Conservation (phyloP, 1,140 invertebrate species). For the Stegodyphus dumicola region DNA sequence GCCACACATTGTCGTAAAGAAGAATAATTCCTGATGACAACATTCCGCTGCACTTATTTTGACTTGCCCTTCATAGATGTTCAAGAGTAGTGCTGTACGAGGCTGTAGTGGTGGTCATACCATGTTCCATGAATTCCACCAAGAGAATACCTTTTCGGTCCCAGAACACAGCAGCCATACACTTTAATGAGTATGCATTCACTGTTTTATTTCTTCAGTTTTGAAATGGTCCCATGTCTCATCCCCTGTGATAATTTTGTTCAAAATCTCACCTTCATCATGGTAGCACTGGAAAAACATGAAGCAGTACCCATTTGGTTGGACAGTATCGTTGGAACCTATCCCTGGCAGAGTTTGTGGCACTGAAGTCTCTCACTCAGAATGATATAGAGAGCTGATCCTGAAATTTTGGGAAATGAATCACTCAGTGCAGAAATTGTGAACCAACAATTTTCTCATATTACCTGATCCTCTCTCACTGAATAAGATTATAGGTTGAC, state of each 20-base stretch:
- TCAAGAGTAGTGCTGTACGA: neutral
- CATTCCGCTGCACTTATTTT: neutral
- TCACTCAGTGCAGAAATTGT: neutral
- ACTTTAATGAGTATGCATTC: neutral
- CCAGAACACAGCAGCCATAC: neutral
- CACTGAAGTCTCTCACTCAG: neutral
- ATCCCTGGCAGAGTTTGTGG: neutral
- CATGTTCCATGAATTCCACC: constrained; percentile 15
- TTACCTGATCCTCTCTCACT: neutral
- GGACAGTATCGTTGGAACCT: neutral
- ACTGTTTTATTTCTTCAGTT: neutral
- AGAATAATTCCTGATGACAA: neutral
- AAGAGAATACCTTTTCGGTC: neutral
- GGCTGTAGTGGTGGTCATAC: neutral
- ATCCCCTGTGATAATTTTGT: neutral
- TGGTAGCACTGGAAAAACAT: neutral
- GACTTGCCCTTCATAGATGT: neutral
- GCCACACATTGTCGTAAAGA: neutral
- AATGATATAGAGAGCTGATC: neutral
- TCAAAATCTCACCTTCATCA: neutral
- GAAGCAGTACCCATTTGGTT: neutral
- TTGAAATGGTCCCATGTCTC: neutral
- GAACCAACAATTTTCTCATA: constrained; percentile 9
- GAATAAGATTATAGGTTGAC: constrained; percentile 3
- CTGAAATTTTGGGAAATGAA: neutral